phyloP scores from a whole-genome alignment of 2,113 vertebrate species.

The Pristiophorus japonicus region DNA sequence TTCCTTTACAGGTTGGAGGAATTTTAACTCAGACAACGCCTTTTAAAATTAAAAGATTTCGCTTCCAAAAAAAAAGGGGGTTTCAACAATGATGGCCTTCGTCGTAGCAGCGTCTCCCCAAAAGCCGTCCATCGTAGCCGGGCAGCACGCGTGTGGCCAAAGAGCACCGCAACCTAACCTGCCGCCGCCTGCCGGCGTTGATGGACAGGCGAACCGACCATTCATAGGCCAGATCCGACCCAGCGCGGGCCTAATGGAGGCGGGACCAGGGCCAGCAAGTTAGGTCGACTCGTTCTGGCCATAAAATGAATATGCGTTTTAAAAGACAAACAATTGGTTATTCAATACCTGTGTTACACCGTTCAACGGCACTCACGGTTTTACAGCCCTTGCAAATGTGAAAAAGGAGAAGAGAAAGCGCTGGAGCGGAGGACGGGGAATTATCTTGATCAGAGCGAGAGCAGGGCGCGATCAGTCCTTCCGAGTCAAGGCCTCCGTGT shows the following conservation, averaged over 20 bases:
- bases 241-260: background rate
- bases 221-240: background rate
- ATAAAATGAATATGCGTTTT: background rate
- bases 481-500: background rate
- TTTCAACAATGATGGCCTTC: no score
- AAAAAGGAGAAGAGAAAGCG: background rate
- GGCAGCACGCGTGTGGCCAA: background rate
- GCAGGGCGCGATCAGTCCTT: background rate
- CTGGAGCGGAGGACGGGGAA: background rate
- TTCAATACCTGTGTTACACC: background rate
- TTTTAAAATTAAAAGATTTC: background rate
- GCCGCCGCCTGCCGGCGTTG: background rate
- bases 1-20: background rate
- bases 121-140: background rate
- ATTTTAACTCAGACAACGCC: background rate
- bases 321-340: background rate
- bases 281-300: background rate
- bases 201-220: background rate
- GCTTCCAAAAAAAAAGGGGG: background rate
- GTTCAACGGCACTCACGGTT: background rate
- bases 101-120: background rate
- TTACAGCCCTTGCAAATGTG: background rate
- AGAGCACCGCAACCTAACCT: background rate
- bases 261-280: background rate
- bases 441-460: background rate